A percentile compares a stretch with the other conserved stretches of the same genome.
Evolutionary conservation across 2,113 vertebrate genomes (phyloP).

Genomic region (Corythoichthys intestinalis): DNA sequence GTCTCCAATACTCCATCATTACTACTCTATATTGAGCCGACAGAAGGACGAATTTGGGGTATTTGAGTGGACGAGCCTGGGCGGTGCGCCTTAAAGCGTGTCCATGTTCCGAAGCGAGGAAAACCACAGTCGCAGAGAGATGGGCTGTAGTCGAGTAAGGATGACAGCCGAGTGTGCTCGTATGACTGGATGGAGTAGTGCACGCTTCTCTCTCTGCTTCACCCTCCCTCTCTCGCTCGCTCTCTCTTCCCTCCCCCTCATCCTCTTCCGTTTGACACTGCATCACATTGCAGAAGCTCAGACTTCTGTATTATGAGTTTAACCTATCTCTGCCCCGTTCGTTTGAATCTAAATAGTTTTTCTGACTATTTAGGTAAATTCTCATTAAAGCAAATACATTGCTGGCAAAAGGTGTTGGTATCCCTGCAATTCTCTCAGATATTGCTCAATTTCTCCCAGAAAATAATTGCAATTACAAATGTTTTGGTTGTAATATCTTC

Average conservation of each 20-base stretch:
- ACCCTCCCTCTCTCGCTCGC: conserved; percentile 24
- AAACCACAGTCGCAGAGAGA: conserved; percentile 5
- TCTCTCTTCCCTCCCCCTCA: conserved; percentile 56
- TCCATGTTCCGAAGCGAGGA: conserved; percentile 27
- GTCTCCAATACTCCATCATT: conserved; percentile 92
- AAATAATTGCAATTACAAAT: too few relatives aligned
- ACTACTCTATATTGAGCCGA: conserved; percentile 15
- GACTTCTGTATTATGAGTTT: neutral
- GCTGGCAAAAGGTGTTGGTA: too few relatives aligned
- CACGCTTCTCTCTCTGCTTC: conserved; percentile 29
- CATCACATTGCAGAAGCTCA: neutral
- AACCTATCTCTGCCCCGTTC: neutral
- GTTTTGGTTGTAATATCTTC: too few relatives aligned
- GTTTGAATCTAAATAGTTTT: too few relatives aligned
- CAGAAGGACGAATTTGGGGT: neutral
- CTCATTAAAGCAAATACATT: too few relatives aligned
- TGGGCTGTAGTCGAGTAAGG: conserved; percentile 22
- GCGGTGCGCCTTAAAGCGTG: conserved; percentile 16
- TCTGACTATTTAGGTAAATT: too few relatives aligned
- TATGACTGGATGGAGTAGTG: conserved; percentile 53
- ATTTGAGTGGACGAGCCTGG: conserved; percentile 9
- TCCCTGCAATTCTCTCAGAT: too few relatives aligned
- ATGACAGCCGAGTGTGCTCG: conserved; percentile 51
- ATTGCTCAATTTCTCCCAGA: too few relatives aligned
- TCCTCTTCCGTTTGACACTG: conserved; percentile 51